Evolutionary conservation across 30 jellyfish, hydroid and myxozoan genomes (phyloP).

Genomic region (Hydractinia echinata): DNA sequence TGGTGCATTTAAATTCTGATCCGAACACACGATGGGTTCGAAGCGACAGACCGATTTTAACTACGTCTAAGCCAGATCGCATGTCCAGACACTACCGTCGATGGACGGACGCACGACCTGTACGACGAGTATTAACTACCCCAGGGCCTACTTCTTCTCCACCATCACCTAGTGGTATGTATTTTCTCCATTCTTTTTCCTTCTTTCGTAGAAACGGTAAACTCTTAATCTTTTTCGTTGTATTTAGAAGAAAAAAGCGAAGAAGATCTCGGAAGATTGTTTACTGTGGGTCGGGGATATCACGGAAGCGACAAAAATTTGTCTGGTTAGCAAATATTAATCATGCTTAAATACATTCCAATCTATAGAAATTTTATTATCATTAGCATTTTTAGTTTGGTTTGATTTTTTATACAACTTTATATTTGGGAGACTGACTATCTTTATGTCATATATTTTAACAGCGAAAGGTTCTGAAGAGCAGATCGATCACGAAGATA

Average conservation of each 20-base stretch:
- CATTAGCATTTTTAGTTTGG: no score
- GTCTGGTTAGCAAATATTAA: not conserved
- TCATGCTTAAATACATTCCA: no score
- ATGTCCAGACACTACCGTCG: slow-evolving; percentile 88
- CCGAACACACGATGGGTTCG: slow-evolving; percentile 85
- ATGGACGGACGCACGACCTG: slow-evolving; percentile 91
- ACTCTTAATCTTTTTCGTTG: not conserved
- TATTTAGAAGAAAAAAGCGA: not conserved
- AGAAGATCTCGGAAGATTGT: not conserved
- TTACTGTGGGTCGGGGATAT: not conserved
- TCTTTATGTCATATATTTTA: no score
- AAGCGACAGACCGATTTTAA: slow-evolving; percentile 59
- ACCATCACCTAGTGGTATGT: slow-evolving; percentile 64
- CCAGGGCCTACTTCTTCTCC: slow-evolving; percentile 77
- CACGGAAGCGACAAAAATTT: not conserved
- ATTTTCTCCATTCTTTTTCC: not conserved
- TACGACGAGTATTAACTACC: slow-evolving; percentile 76
- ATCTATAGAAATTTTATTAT: no score
- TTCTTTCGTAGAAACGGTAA: not conserved
- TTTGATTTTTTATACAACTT: no score
- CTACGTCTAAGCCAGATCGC: slow-evolving; percentile 71
- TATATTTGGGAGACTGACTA: no score
- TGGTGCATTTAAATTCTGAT: slow-evolving; percentile 73
- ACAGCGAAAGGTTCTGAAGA: slow-evolving; percentile 22
- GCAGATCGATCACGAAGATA: slow-evolving; percentile 59